phyloP scores from a whole-genome alignment of 2,797 vertebrate genomes.

The Protonibea diacanthus region DNA sequence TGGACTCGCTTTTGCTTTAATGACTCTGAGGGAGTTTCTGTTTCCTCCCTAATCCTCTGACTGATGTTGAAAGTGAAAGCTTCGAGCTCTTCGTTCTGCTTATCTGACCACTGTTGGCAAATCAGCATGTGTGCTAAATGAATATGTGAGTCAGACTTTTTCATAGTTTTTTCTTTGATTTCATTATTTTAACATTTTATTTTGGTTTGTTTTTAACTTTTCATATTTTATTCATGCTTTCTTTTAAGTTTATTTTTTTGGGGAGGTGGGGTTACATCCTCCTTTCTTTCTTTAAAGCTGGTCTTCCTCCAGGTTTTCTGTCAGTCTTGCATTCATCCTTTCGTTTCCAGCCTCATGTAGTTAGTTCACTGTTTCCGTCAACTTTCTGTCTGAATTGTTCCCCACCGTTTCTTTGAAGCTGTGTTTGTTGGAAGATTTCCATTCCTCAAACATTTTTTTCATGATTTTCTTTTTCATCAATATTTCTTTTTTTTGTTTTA shows the following conservation, averaged over 20 bases:
- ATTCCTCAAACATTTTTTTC: not conserved
- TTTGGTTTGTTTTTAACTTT: not conserved
- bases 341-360: not conserved
- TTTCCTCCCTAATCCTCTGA: conserved; percentile 49
- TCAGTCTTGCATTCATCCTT: not conserved
- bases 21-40: conserved; percentile 34
- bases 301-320: not conserved
- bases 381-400: not conserved
- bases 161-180: not conserved
- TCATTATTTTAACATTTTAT: not conserved
- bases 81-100: conserved; percentile 3
- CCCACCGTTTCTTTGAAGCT: not conserved
- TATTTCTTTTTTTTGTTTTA: not conserved
- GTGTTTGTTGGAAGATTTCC: not conserved
- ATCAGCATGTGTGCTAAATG: conserved; percentile 12
- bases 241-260: not conserved
- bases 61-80: conserved; percentile 43
- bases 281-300: not conserved
- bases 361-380: too few relatives aligned
- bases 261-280: not conserved
- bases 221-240: not conserved
- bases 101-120: conserved; percentile 19
- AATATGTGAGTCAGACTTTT: not conserved
- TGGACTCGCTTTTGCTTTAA: conserved; percentile 18
- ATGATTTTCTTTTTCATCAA: not conserved